Evolutionary conservation across 2,113 vertebrate genomes (phyloP).

Genomic region (Osmerus mordax): DNA sequence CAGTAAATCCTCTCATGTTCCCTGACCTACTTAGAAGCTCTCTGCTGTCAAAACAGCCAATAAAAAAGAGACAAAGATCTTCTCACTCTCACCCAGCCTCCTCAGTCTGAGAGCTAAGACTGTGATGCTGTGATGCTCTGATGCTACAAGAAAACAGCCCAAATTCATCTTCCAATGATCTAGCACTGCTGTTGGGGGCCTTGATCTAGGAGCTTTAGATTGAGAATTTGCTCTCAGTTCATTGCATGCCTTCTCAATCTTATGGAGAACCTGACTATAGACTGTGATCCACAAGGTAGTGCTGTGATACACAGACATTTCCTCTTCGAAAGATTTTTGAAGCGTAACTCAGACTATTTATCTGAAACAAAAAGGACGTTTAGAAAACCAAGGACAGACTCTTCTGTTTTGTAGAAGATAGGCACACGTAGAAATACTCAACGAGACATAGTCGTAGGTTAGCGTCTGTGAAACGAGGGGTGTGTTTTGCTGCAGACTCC

Average conservation of each 20-base stretch:
- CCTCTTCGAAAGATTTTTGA: too few species aligned
- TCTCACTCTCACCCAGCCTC: conserved; percentile 45
- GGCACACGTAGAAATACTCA: background rate
- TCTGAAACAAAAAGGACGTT: too few species aligned
- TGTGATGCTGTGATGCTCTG: conserved; percentile 12
- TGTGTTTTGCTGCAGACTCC: conserved; percentile 39
- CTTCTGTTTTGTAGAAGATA: background rate
- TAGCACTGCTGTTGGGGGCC: background rate
- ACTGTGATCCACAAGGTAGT: too few species aligned
- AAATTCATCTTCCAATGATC: background rate
- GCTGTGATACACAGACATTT: too few species aligned
- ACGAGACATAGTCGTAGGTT: conserved; percentile 30
- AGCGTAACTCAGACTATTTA: too few species aligned
- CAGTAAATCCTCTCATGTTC: conserved; percentile 73
- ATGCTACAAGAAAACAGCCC: conserved; percentile 2
- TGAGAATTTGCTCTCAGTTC: too few species aligned
- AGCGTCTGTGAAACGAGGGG: conserved; percentile 51
- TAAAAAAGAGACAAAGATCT: conserved; percentile 59
- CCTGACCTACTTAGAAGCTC: conserved; percentile 72
- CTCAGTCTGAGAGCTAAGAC: conserved; percentile 43
- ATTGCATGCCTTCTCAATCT: too few species aligned
- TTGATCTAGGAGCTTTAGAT: background rate
- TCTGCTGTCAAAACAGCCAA: conserved; percentile 72
- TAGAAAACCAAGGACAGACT: background rate
- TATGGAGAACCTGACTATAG: too few species aligned